Conservation (phyloP, 2,113 vertebrate genomes). For the Dromas ardeola region DNA sequence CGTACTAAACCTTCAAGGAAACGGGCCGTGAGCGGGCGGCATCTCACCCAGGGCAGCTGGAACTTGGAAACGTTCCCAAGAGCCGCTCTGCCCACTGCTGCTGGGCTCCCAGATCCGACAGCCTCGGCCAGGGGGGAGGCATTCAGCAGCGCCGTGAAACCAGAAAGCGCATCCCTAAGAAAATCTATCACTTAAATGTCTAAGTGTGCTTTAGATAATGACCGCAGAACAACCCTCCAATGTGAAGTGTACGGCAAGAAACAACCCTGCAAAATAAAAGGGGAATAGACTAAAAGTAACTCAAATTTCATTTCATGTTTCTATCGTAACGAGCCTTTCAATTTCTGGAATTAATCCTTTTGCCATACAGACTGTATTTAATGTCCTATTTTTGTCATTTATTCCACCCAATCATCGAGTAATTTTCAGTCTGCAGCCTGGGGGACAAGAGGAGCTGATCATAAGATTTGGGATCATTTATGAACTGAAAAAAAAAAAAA, state of each 20-base stretch:
- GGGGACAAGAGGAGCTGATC: neutral
- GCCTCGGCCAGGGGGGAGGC: conserved; percentile 53
- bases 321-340: neutral
- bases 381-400: neutral
- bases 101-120: too few species aligned
- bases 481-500: neutral
- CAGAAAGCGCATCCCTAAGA: too few species aligned
- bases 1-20: neutral
- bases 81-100: conserved; percentile 1
- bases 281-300: neutral
- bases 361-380: neutral
- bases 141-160: conserved; percentile 55
- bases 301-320: neutral
- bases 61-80: conserved; percentile 65
- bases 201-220: too few species aligned
- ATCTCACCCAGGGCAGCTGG: neutral
- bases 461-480: neutral
- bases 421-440: neutral
- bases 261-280: neutral
- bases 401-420: neutral
- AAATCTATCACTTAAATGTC: neutral
- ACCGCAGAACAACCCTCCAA: too few species aligned
- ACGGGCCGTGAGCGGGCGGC: conserved; percentile 36
- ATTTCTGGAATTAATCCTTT: neutral
- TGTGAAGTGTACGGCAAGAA: rapidly evolving